A percentile compares a stretch with the other conserved stretches of the same genome.
Conservation (phyloP, 35 echinoderm and acorn worm genomes). For the Apostichopus californicus region DNA sequence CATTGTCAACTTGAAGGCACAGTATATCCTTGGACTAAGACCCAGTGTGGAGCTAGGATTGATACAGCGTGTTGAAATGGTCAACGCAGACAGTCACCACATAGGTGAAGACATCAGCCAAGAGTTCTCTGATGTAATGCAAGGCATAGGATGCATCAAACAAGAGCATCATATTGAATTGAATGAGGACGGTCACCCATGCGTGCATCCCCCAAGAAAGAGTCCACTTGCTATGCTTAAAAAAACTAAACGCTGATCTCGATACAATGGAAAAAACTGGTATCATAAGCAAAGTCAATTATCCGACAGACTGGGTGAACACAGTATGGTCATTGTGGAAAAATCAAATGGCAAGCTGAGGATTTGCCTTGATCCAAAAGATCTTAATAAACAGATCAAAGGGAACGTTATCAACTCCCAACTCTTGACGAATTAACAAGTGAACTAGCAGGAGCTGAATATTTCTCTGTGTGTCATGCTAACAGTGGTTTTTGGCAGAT, state of each 20-base stretch:
- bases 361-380: slow-evolving; percentile 73
- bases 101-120: no score
- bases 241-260: slow-evolving; percentile 35
- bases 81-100: no score
- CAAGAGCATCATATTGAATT: slow-evolving; percentile 33
- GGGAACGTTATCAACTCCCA: no score
- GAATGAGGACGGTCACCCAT: slow-evolving; percentile 4
- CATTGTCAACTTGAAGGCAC: no score
- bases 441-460: slow-evolving; percentile 35
- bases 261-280: slow-evolving; percentile 4
- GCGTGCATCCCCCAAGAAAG: slow-evolving; percentile 54
- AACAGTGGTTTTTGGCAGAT: slow-evolving; percentile 81
- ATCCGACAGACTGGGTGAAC: slow-evolving; percentile 77
- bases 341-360: slow-evolving; percentile 76
- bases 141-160: not conserved
- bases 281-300: slow-evolving; percentile 32
- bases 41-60: no score
- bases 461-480: slow-evolving; percentile 57
- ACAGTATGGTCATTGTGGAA: slow-evolving; percentile 61
- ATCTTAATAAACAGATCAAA: slow-evolving; percentile 72
- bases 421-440: slow-evolving; percentile 30
- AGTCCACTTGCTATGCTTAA: slow-evolving; percentile 37
- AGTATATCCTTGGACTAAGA: no score
- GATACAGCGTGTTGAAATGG: no score
- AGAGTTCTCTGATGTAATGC: no score